Evolutionary conservation across 1,140 invertebrate species (phyloP).

Genomic region (Drosophila kanapiae): DNA sequence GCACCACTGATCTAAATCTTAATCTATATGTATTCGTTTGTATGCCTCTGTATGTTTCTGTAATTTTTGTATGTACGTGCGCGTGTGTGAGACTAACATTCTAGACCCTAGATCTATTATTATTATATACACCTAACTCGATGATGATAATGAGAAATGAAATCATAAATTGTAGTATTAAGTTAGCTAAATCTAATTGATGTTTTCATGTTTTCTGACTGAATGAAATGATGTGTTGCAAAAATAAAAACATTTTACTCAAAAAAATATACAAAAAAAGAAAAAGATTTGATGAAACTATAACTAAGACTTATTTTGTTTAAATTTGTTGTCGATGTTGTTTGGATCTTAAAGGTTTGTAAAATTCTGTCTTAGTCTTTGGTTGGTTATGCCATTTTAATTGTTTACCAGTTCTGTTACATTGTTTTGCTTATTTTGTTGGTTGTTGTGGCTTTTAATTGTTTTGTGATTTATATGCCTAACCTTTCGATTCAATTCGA

Average conservation of each 20-base stretch:
- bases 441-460: slow-evolving; percentile 27
- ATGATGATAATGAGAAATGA: slow-evolving; percentile 23
- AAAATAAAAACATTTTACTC: slow-evolving; percentile 77
- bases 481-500: not conserved
- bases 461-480: slow-evolving; percentile 21
- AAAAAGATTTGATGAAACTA: slow-evolving; percentile 22
- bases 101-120: slow-evolving; percentile 42
- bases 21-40: slow-evolving; percentile 61
- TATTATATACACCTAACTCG: slow-evolving; percentile 50
- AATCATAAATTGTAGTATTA: slow-evolving; percentile 53
- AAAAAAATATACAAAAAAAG: slow-evolving; percentile 32
- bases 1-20: slow-evolving; percentile 5
- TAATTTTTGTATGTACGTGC: slow-evolving; percentile 43
- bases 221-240: slow-evolving; percentile 78
- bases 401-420: slow-evolving; percentile 30
- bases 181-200: slow-evolving; percentile 78
- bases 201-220: slow-evolving; percentile 77
- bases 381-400: slow-evolving; percentile 2
- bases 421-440: slow-evolving; percentile 60
- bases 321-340: slow-evolving; percentile 35
- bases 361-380: slow-evolving; percentile 18
- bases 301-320: slow-evolving; percentile 10
- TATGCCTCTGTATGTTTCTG: slow-evolving; percentile 37
- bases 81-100: slow-evolving; percentile 52
- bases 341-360: slow-evolving; percentile 46